Evolutionary conservation across 1,140 invertebrate species (phyloP).

Genomic region (Sycobia sp.): DNA sequence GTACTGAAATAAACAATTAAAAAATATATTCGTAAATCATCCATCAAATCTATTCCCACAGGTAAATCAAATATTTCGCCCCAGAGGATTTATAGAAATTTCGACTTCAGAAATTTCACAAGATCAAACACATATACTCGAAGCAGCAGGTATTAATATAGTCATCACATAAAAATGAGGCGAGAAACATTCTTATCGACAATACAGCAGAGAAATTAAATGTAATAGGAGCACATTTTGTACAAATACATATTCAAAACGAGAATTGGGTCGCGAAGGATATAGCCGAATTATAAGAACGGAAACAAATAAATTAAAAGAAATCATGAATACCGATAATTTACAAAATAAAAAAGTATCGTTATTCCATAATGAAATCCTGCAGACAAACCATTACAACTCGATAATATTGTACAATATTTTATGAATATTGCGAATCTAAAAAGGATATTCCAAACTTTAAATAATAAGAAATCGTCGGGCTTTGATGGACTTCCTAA

Average conservation of each 20-base stretch:
- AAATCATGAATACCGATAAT: neutral
- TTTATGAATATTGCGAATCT: no score
- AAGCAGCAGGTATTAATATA: slow-evolving; percentile 5
- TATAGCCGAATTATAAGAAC: neutral
- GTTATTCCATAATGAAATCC: no score
- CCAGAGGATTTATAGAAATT: neutral
- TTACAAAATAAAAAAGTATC: neutral
- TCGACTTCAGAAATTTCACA: neutral
- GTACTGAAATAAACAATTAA: neutral
- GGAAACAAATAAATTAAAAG: slow-evolving; percentile 5
- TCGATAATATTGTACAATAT: no score
- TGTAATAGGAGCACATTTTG: slow-evolving; percentile 25
- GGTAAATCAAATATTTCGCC: slow-evolving; percentile 3
- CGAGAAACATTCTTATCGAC: slow-evolving; percentile 10
- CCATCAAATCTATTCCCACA: neutral
- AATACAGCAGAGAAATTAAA: slow-evolving; percentile 20
- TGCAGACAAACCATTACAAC: no score
- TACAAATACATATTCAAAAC: slow-evolving; percentile 10
- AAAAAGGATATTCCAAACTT: no score
- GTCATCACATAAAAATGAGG: neutral
- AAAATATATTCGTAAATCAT: neutral
- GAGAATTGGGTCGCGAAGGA: slow-evolving; percentile 1
- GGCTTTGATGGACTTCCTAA: no score
- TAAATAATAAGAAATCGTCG: no score
- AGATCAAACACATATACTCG: neutral